Evolutionary conservation across 2,113 vertebrate genomes (phyloP), one percentile per base, ranked within the genome.

Genomic region (Cathartes aura): DNA sequence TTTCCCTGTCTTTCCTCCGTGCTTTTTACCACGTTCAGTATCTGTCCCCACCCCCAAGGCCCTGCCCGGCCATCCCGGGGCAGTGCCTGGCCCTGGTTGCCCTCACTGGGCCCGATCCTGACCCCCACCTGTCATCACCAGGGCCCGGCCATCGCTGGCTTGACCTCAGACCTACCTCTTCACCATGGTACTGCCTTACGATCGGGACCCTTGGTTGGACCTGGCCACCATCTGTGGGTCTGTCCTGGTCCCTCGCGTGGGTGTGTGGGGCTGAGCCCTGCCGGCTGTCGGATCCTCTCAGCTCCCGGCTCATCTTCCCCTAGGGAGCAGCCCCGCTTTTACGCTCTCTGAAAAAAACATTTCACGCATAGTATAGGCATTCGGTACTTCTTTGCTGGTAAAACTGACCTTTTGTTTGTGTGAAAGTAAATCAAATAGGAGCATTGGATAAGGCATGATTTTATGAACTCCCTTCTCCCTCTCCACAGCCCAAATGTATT

Each of bases 231-330:
- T 17, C 36, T 26, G 23, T 27, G 26, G 12, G 30, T 60, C 59
- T 38, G 19, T 56, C 27, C 53, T 47, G 36, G 34, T 83, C 6
- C 20, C 16, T 67, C 3, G 0, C 2, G 0, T 67, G 83, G 42
- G 22, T 26, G 47, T 30, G 36, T 40, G 16, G 8, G 72, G 23
- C 60, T 73, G 78, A 83, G 66, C 47, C 36, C 59, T 45, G 3
- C 8, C 1, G 3, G 59, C 19, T 55, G 18, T 34, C 0, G 0
- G 23, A 87, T 55, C 15, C 30, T 6, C 40, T 73, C 48, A 32
- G n/a, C 26, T 92, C 29, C 19, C 1, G 5, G 58, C 64, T 59
- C 47, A 17, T 14, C 24, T 50, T 56, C 36, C 38, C 23, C 15
- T 66, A 11, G 18, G 36, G 50, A 85, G 27, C 27, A 88, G 75